Percentiles rank a stretch among this genome's conserved stretches.
phyloP scores from a whole-genome alignment of 2,113 vertebrate genomes.

The Ibidorhyncha struthersii region DNA sequence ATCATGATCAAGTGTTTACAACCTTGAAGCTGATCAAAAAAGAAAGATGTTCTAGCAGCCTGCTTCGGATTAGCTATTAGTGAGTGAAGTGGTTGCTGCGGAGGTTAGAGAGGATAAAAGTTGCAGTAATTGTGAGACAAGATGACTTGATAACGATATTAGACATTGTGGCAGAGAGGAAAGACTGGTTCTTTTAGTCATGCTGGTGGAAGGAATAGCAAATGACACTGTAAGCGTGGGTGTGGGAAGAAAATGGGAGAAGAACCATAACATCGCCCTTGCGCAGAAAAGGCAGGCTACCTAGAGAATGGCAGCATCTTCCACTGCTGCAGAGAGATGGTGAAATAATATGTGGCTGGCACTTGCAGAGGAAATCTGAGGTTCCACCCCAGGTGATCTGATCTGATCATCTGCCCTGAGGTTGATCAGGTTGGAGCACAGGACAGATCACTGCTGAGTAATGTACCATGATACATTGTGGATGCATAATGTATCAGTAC shows the following conservation, averaged over 20 bases:
- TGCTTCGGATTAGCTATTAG: neutral
- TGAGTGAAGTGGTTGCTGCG: neutral
- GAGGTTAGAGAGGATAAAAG: neutral
- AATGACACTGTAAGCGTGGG: neutral
- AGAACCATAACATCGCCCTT: neutral
- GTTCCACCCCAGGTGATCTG: neutral
- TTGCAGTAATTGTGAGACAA: neutral
- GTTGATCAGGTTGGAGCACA: neutral
- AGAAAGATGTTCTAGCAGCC: neutral
- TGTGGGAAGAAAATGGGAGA: neutral
- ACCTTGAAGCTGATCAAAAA: neutral
- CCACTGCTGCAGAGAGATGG: fast-evolving
- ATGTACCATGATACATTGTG: neutral
- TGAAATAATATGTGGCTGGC: neutral
- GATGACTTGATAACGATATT: neutral
- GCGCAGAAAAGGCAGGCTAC: neutral
- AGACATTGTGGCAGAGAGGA: neutral
- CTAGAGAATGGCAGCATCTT: neutral
- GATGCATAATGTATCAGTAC: neutral
- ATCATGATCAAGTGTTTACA: neutral
- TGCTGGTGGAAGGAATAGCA: neutral
- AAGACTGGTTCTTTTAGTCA: neutral
- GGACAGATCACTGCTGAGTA: neutral
- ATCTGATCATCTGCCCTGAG: neutral
- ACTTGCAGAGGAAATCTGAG: neutral